Evolutionary conservation across 2,888 invertebrate genomes (phyloP), one percentile per base, ranked within the genome.

Genomic region (Drosophila algonquin): DNA sequence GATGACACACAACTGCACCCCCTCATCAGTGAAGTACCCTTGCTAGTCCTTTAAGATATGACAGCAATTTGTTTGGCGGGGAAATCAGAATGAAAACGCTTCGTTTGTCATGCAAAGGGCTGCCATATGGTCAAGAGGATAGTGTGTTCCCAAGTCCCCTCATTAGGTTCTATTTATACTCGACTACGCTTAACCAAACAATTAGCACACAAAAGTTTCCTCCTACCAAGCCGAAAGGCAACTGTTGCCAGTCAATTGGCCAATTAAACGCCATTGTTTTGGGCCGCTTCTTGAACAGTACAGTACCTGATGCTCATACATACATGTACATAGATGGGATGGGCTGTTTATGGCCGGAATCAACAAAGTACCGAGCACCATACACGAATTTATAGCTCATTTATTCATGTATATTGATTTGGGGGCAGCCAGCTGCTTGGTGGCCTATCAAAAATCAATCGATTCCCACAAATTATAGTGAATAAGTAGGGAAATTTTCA

Each of bases 201-300:
- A 65, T 69, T 78, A 58, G 47, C 50, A 32, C 24, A 21, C 21
- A 21, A 62, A 40, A 40, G 51, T 21, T 56, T 40, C 10, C 35
- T 24, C 14, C 35, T 24, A 10, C 9, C 27, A 40, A 46, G 46
- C 32, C 35, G 16, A 50, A 46, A 58, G 54, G 52, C 56, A 51
- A 47, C 51, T 62, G 63, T 68, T 82, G 68, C 51, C 65, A 10
- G 45, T 50, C 71, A 58, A 67, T 75, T 47, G 68, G 68, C 45
- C 57, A 78, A 83, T 84, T 81, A 83, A 67, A 35, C 14, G 35
- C 79, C 35, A 67, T 83, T 80, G 78, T 74, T 48, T 67, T 58
- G 58, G 71, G 16, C 16, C 50, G 50, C 18, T 48, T 40, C n/a
- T 6, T 16, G 21, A 16, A 7, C 40, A 40, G 16, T 80, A 73